These are phyloP conservation scores for Drosophila affinis DNA, from an alignment of 2,888 invertebrate genomes.

Conservation along the genomic window DNA sequence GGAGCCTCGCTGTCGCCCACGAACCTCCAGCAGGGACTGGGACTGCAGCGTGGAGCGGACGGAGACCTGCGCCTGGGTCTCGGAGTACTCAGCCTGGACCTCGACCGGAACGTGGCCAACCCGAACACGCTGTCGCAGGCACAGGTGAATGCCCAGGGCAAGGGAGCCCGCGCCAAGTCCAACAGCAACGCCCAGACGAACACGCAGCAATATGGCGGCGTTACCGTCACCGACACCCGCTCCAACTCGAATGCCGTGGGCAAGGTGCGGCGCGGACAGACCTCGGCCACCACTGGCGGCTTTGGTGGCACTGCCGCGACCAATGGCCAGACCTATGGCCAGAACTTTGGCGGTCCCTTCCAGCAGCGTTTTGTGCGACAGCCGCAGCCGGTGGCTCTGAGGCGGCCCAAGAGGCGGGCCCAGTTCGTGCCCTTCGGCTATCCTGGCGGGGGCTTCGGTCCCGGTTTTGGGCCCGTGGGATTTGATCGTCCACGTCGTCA, in stretches of 20 bases:
- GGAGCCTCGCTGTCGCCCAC: slow-evolving; percentile 79
- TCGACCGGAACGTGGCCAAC: slow-evolving; percentile 64
- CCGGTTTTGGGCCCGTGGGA: slow-evolving; percentile 20
- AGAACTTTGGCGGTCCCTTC: slow-evolving; percentile 39
- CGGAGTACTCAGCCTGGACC: slow-evolving; percentile 77
- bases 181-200: slow-evolving; percentile 70
- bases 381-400: slow-evolving; percentile 41
- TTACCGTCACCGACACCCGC: slow-evolving; percentile 70
- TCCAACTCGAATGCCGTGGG: slow-evolving; percentile 78
- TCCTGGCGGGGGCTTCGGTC: slow-evolving; percentile 33
- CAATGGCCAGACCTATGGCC: slow-evolving; percentile 46
- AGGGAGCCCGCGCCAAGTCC: slow-evolving; percentile 65
- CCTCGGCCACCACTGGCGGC: slow-evolving; percentile 73
- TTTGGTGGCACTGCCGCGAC: slow-evolving; percentile 61
- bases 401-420: slow-evolving; percentile 66
- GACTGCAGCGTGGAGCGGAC: slow-evolving; percentile 71
- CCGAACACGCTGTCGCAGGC: slow-evolving; percentile 57
- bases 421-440: slow-evolving; percentile 71
- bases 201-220: slow-evolving; percentile 66
- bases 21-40: slow-evolving; percentile 77
- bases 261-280: slow-evolving; percentile 69
- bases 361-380: slow-evolving; percentile 31
- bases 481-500: slow-evolving; percentile 51
- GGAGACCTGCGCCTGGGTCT: slow-evolving; percentile 77
- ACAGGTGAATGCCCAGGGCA: slow-evolving; percentile 76